A percentile compares a stretch with the other conserved stretches of the same genome.
Conservation (phyloP, 2,113 vertebrate genomes). For the Oceanodroma tethys region DNA sequence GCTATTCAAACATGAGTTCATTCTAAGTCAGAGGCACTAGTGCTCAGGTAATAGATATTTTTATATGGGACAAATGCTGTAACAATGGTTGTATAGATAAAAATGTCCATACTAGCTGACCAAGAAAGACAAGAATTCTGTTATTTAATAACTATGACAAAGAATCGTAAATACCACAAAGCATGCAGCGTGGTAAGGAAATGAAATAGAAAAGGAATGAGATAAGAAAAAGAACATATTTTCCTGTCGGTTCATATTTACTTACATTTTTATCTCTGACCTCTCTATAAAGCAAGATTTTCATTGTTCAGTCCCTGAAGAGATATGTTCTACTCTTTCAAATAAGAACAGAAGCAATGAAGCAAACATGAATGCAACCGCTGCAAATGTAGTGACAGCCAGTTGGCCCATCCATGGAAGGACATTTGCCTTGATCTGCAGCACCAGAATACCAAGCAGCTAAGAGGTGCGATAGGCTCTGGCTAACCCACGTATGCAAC, state of each 20-base stretch:
- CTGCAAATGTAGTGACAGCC: not conserved
- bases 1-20: not conserved
- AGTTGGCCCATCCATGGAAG: not conserved
- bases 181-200: not conserved
- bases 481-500: not conserved
- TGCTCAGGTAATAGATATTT: slow-evolving; percentile 4
- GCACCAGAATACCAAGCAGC: not conserved
- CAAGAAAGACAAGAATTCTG: slow-evolving; percentile 3
- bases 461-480: not conserved
- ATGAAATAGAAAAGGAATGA: slow-evolving; percentile 46
- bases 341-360: not conserved
- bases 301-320: not conserved
- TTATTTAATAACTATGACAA: slow-evolving; percentile 30
- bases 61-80: not conserved
- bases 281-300: slow-evolving; percentile 18
- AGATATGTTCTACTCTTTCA: not conserved
- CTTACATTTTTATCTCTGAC: slow-evolving; percentile 43
- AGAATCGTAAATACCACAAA: slow-evolving; percentile 27
- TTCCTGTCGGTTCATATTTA: slow-evolving; percentile 7
- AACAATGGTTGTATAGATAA: slow-evolving; percentile 36
- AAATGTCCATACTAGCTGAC: not conserved
- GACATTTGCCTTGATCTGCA: not conserved
- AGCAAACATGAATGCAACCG: not conserved
- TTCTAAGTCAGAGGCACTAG: not conserved
- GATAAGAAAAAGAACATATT: slow-evolving; percentile 47